These are phyloP conservation scores for Plotosus lineatus DNA, from an alignment of 2,113 vertebrate genomes.

Conservation along the genomic window DNA sequence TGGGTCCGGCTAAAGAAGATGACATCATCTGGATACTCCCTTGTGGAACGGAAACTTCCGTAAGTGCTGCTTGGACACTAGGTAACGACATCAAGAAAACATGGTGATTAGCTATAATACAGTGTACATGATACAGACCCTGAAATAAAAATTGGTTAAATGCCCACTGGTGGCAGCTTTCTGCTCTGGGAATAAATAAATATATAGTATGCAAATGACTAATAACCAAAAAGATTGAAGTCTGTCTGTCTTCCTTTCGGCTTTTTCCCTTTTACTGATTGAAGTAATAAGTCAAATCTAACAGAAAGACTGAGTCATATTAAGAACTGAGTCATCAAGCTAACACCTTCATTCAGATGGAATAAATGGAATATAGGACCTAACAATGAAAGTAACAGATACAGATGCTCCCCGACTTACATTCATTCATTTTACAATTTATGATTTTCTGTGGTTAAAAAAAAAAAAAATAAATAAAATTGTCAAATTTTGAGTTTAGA, in stretches of 20 bases:
- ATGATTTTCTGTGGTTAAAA: no score
- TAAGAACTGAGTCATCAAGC: no score
- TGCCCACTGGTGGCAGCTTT: neutral
- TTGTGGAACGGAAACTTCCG: slow-evolving; percentile 75
- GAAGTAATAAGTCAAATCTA: neutral
- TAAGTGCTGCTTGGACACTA: slow-evolving; percentile 81
- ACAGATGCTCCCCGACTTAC: no score
- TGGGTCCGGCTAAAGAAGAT: slow-evolving; percentile 82
- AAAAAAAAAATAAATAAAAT: no score
- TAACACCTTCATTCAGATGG: neutral
- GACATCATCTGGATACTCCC: slow-evolving; percentile 79
- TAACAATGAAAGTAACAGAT: no score
- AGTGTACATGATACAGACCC: no score
- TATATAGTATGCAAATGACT: neutral
- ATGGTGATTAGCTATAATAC: neutral
- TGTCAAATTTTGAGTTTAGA: no score
- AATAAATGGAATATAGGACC: neutral
- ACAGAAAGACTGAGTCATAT: no score
- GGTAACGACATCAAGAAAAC: neutral
- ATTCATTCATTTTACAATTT: no score
- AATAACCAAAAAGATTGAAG: neutral
- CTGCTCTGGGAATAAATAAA: no score
- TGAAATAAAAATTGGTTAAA: neutral
- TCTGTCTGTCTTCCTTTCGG: no score
- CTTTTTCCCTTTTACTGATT: neutral